Conservation (phyloP, 2,113 vertebrate genomes). For the Zingel zingel region DNA sequence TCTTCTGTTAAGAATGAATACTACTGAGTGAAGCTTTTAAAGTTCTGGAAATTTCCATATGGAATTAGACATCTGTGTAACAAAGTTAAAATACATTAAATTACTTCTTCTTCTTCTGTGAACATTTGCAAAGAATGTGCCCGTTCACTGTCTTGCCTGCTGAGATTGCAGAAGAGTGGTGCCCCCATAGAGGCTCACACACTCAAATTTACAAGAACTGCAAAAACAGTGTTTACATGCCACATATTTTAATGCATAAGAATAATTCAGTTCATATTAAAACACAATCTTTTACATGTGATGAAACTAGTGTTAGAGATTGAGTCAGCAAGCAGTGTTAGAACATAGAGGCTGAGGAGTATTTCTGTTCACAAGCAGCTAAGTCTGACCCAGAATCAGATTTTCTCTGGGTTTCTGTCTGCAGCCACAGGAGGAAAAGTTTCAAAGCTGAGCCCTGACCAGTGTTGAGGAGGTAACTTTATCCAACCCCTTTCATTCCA, state of each 20-base stretch:
- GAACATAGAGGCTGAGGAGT: not conserved
- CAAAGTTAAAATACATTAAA: not conserved
- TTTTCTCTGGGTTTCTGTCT: not conserved
- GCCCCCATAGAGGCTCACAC: not conserved
- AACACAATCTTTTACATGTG: conserved; percentile 31
- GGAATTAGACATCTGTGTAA: not conserved
- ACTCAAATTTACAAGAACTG: not conserved
- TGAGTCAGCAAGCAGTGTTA: conserved; percentile 62
- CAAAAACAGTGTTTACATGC: not conserved
- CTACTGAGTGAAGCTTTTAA: conserved; percentile 13
- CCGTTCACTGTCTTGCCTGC: not conserved
- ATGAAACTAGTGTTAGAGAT: conserved; percentile 63
- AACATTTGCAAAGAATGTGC: not conserved
- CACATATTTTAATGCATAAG: not conserved
- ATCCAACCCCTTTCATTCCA: conserved; percentile 23
- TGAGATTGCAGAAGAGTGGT: not conserved
- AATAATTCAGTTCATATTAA: not conserved
- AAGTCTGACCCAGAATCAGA: conserved; percentile 52
- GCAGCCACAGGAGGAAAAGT: not conserved
- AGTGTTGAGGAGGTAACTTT: conserved; percentile 19
- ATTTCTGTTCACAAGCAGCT: not conserved
- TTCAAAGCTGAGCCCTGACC: conserved; percentile 56
- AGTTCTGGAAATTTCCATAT: conserved; percentile 24
- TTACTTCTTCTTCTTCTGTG: not conserved
- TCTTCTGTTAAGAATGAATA: not conserved